Conservation (phyloP, 2,113 vertebrate species). For the Amphiprion ocellaris region DNA sequence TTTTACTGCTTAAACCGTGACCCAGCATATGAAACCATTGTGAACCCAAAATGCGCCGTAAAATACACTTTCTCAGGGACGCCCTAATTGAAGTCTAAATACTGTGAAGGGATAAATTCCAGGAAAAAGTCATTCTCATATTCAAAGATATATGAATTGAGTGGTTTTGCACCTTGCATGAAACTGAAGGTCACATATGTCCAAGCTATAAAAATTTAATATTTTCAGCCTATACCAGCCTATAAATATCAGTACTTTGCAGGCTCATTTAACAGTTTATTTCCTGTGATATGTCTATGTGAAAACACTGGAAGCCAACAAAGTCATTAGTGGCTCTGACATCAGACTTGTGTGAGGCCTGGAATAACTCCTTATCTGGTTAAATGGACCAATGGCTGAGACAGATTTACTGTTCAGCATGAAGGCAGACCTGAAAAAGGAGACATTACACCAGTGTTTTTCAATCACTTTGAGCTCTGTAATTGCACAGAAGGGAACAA, state of each 20-base stretch:
- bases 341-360: constrained; percentile 65
- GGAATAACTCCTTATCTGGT: constrained; percentile 78
- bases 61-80: constrained; percentile 5
- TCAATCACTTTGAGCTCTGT: constrained; percentile 64
- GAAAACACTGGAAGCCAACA: constrained; percentile 62
- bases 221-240: constrained; percentile 42
- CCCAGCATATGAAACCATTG: not conserved
- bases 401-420: constrained; percentile 80
- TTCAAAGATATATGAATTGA: constrained; percentile 40
- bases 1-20: constrained; percentile 20
- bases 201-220: constrained; percentile 44
- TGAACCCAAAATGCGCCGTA: constrained; percentile 2
- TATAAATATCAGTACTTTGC: constrained; percentile 55
- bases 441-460: constrained; percentile 77
- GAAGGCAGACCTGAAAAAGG: constrained; percentile 73
- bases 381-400: constrained; percentile 65
- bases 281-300: constrained; percentile 60
- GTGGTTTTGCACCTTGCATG: constrained; percentile 45
- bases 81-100: constrained; percentile 32
- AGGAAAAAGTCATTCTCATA: constrained; percentile 45
- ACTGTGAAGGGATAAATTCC: constrained; percentile 16
- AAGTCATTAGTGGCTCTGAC: constrained; percentile 71
- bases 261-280: constrained; percentile 53
- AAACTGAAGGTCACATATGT: constrained; percentile 40
- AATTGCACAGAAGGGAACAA: constrained; percentile 76